Conservation (phyloP, 1,140 invertebrate genomes). For the Bursaphelenchus mucronatus region DNA sequence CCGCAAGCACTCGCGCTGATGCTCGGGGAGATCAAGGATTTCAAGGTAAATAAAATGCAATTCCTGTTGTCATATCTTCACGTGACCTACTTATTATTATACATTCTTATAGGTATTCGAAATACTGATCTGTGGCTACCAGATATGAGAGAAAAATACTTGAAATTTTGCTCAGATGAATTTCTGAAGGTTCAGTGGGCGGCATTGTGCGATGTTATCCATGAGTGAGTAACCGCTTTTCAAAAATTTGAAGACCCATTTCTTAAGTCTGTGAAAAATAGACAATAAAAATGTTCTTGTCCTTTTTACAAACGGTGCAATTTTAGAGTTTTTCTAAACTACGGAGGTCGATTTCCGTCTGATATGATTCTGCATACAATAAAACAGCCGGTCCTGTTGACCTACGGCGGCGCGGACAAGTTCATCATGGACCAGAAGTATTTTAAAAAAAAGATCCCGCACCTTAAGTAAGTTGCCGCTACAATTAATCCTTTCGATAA, state of each 20-base stretch:
- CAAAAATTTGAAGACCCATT: no score
- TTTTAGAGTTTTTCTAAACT: constrained; percentile 51
- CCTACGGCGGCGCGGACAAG: constrained; percentile 52
- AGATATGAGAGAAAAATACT: constrained; percentile 57
- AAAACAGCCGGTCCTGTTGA: constrained; percentile 48
- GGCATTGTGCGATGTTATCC: constrained; percentile 57
- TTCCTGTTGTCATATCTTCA: no score
- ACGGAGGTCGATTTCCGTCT: constrained; percentile 56
- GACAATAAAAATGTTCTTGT: neutral
- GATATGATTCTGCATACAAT: constrained; percentile 46
- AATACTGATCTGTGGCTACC: constrained; percentile 46
- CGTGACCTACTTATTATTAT: no score
- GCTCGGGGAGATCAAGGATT: constrained; percentile 53
- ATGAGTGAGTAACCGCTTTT: constrained; percentile 35
- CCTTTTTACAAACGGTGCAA: neutral
- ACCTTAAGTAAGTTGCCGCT: constrained; percentile 8
- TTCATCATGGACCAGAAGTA: constrained; percentile 47
- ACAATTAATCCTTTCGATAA: neutral
- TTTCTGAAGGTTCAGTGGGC: constrained; percentile 56
- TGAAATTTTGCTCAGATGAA: constrained; percentile 48
- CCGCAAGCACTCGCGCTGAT: constrained; percentile 52
- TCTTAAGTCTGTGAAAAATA: neutral
- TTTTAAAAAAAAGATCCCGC: constrained; percentile 19
- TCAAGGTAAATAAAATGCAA: constrained; percentile 1
- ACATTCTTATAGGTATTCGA: constrained; percentile 30